Evolutionary conservation across 2,797 vertebrate genomes (phyloP).

Genomic region (Calcarius lapponicus): DNA sequence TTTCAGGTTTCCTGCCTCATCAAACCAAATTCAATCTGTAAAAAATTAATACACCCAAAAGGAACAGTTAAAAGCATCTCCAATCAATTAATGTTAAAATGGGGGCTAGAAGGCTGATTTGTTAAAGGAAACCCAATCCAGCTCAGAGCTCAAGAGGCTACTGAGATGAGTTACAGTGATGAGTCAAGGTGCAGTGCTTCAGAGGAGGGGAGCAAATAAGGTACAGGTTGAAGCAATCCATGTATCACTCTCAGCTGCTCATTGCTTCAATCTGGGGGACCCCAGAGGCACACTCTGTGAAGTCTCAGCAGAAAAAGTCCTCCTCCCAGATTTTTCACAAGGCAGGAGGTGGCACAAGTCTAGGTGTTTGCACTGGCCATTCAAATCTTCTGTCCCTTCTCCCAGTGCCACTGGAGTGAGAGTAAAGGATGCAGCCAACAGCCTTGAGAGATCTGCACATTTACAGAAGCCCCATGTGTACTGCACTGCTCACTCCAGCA

Average conservation of each 20-base stretch:
- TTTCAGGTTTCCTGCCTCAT: conserved; percentile 69
- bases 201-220: not conserved
- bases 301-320: not conserved
- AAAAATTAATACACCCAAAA: conserved; percentile 71
- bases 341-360: not conserved
- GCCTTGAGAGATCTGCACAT: not conserved
- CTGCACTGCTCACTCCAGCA: not conserved
- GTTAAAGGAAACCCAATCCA: conserved; percentile 60
- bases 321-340: not conserved
- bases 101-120: conserved; percentile 35
- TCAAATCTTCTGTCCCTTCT: not conserved
- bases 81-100: conserved; percentile 72
- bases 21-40: conserved; percentile 67
- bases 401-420: not conserved
- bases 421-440: not conserved
- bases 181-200: not conserved
- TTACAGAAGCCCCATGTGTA: not conserved
- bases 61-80: conserved; percentile 70
- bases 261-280: not conserved
- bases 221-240: not conserved
- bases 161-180: not conserved
- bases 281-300: not conserved
- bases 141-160: not conserved
- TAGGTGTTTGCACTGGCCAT: not conserved
- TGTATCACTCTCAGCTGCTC: not conserved